Evolutionary conservation across 2,113 vertebrate species (phyloP).

Genomic region (Arothron firmamentum): DNA sequence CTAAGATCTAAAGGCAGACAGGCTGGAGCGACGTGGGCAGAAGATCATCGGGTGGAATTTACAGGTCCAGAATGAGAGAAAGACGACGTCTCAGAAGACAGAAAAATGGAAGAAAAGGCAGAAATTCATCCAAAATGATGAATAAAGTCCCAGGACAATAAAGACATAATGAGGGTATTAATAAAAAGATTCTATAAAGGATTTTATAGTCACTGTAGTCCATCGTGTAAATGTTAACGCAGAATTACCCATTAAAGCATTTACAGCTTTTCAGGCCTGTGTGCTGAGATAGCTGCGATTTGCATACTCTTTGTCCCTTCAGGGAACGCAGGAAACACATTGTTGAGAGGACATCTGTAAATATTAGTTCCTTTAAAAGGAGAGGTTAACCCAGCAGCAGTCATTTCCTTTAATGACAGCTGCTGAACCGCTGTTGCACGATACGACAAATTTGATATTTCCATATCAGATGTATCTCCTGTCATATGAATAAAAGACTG

Average conservation of each 20-base stretch:
- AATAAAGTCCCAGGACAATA: not conserved
- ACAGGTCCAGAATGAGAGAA: not conserved
- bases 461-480: not conserved
- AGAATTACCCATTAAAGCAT: too few relatives aligned
- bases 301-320: not conserved
- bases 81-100: not conserved
- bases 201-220: too few relatives aligned
- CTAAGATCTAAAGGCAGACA: not conserved
- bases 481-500: constrained; percentile 15
- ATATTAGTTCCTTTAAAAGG: not conserved
- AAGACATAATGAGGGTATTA: not conserved
- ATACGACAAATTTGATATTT: not conserved
- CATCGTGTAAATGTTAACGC: too few relatives aligned
- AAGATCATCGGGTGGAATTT: not conserved
- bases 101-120: not conserved
- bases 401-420: too few relatives aligned
- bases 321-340: constrained; percentile 1
- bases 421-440: too few relatives aligned
- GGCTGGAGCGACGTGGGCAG: not conserved
- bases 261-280: too few relatives aligned
- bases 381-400: not conserved
- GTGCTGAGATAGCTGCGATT: too few relatives aligned
- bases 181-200: too few relatives aligned
- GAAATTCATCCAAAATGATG: not conserved
- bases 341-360: constrained; percentile 10